Evolutionary conservation across 2,797 vertebrate genomes (phyloP), one percentile per base, ranked within the genome.

Genomic region (Acanthornis magna): DNA sequence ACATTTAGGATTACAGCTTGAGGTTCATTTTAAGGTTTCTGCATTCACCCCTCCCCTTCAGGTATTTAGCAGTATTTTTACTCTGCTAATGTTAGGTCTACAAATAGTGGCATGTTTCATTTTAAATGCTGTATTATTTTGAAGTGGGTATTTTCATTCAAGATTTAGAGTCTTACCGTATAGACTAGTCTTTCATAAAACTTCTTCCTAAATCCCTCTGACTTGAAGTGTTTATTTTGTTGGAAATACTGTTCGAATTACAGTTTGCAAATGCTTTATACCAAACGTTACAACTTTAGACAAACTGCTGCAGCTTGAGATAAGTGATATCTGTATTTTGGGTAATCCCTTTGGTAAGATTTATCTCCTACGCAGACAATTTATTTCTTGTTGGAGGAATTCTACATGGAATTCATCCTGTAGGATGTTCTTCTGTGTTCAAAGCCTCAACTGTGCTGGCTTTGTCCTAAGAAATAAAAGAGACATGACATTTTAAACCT

Each of bases 21-120:
- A 94, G 91, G 77, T 89, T 96, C 70, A 78, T 58, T 93, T 93
- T 89, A 87, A 97, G 92, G 94, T 93, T 95, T 97, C 94, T 96
- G 17, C 29, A 29, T 85, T 89, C 72, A 83, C 45, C 34, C 42
- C 21, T 91, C 72, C 55, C 48, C 45, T 87, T 43, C 65, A 77
- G 61, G 27, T 91, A 48, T 91, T 96, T 74, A 88, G 38, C 62
- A 93, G 54, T 92, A 72, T 83, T 97, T 96, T 97, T 66, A 67
- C 58, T 66, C 12, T 45, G 62, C 61, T 74, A 91, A 70, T 87
- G 51, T 63, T 94, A 93, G 60, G 17, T 88, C 61, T 85, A 20
- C 74, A 89, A 90, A 89, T 20, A 91, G 58, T 60, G 55, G 55
- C 57, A 22, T 63, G 65, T 76, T 83, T 26, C 45, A 23, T 85